phyloP scores from a whole-genome alignment of 2,113 vertebrate genomes.

The Mesocricetus auratus region DNA sequence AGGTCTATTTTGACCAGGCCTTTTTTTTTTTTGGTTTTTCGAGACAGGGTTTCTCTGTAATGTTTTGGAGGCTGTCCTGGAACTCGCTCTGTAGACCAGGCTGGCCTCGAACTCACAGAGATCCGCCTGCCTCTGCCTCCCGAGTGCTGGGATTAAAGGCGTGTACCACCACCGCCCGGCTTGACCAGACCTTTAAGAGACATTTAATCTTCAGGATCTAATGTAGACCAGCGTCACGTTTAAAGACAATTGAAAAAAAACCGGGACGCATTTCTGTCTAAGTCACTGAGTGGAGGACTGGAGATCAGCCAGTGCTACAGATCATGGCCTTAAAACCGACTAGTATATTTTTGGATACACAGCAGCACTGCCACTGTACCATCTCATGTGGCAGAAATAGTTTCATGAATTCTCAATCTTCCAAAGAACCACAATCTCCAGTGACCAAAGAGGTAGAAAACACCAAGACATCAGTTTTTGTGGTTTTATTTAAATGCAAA shows the following conservation, averaged over 20 bases:
- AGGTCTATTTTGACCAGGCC: not conserved
- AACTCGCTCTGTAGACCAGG: too few species aligned
- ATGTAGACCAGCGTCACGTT: not conserved
- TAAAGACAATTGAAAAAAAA: not conserved
- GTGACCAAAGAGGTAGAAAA: not conserved
- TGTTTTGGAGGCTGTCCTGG: too few species aligned
- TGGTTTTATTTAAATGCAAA: conserved; percentile 89
- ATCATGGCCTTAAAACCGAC: not conserved
- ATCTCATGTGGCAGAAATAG: not conserved
- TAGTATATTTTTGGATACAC: not conserved
- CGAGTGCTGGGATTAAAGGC: too few species aligned
- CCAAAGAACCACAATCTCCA: not conserved
- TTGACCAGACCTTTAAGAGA: not conserved
- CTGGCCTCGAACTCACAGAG: too few species aligned
- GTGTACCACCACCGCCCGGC: too few species aligned
- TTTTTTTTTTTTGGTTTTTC: too few species aligned
- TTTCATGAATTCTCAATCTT: not conserved
- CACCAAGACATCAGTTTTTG: not conserved
- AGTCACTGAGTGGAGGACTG: not conserved
- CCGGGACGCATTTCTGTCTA: not conserved
- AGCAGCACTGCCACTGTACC: not conserved
- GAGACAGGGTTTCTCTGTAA: too few species aligned
- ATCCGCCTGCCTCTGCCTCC: too few species aligned
- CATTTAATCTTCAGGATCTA: not conserved
- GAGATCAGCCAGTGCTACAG: not conserved